These are phyloP conservation scores for Cyanistes caeruleus DNA, from an alignment of 2,113 vertebrate genomes.

Conservation along the genomic window DNA sequence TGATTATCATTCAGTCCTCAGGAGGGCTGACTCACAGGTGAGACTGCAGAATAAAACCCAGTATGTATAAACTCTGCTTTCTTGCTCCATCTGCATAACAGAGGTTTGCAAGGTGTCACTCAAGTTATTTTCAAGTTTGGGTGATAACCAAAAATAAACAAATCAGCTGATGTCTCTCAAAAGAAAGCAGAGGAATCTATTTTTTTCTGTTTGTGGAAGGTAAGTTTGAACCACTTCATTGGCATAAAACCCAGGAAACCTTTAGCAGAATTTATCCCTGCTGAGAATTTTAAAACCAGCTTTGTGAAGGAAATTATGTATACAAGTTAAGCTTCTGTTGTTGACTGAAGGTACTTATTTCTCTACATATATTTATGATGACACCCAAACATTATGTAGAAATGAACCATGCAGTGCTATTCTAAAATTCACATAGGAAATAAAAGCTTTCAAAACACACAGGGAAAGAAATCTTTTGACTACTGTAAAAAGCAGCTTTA, in stretches of 20 bases:
- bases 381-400: background rate
- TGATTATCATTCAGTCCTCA: background rate
- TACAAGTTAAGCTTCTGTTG: background rate
- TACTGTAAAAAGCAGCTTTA: background rate
- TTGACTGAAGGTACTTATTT: background rate
- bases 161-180: background rate
- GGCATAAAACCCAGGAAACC: background rate
- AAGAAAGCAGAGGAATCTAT: background rate
- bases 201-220: background rate
- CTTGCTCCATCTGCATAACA: background rate
- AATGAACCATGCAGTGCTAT: fast-evolving
- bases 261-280: background rate
- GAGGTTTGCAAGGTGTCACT: background rate
- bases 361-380: background rate
- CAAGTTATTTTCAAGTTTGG: background rate
- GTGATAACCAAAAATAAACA: background rate
- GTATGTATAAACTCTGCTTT: background rate
- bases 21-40: background rate
- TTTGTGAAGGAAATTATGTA: background rate
- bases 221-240: background rate
- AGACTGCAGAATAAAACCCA: background rate
- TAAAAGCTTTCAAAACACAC: background rate
- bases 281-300: background rate
- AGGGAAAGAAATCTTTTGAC: background rate
- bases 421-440: background rate